Percentiles rank a stretch among this genome's conserved stretches.
Evolutionary conservation across 1,140 invertebrate genomes (phyloP).

Genomic region (Lordiphosa clarofinis): DNA sequence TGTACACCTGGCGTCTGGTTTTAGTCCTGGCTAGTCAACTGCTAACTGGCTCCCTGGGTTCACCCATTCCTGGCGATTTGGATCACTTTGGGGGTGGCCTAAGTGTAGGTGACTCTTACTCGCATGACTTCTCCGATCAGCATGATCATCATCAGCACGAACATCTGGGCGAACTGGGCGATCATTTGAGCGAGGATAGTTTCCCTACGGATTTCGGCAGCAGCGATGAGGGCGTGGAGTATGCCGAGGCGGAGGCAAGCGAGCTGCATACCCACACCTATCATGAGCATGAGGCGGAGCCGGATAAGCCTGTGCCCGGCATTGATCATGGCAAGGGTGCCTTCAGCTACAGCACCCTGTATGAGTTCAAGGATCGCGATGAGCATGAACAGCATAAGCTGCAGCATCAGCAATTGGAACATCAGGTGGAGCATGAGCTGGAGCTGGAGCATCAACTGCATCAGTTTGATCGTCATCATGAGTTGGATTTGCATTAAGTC

Average conservation of each 20-base stretch:
- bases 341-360: conserved; percentile 71
- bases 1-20: conserved; percentile 43
- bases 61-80: conserved; percentile 46
- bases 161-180: conserved; percentile 46
- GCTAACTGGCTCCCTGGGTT: conserved; percentile 15
- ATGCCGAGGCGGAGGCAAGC: conserved; percentile 63
- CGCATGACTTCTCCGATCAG: conserved; percentile 18
- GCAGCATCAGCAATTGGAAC: conserved; percentile 46
- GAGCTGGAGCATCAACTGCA: conserved; percentile 38
- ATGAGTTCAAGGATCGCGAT: conserved; percentile 68
- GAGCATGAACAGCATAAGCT: conserved; percentile 54
- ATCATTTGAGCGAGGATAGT: conserved; percentile 53
- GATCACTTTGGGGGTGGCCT: conserved; percentile 57
- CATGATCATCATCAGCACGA: conserved; percentile 17
- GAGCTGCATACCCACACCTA: conserved; percentile 52
- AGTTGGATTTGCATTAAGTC: conserved; percentile 25
- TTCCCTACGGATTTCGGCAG: conserved; percentile 61
- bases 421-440: conserved; percentile 46
- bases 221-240: conserved; percentile 51
- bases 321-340: conserved; percentile 75
- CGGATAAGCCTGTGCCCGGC: conserved; percentile 62
- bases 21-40: conserved; percentile 38
- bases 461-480: conserved; percentile 14
- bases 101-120: conserved; percentile 50
- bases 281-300: conserved; percentile 29